Evolutionary conservation across 1,140 invertebrate species (phyloP), one percentile per base, ranked within the genome.

Genomic region (Euschistus heros): DNA sequence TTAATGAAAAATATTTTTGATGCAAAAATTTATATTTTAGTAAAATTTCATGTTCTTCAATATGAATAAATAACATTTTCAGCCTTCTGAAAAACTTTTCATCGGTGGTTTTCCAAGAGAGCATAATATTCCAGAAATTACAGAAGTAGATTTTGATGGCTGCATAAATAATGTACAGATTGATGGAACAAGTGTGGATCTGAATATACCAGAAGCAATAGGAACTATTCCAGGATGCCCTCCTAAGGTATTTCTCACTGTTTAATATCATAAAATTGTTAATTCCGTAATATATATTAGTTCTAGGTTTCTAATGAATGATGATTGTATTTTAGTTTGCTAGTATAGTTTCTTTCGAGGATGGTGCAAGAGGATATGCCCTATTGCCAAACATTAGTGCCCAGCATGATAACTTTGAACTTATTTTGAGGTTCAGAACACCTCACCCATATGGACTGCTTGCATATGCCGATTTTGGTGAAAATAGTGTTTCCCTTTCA

Each of bases 371-470:
- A 18, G 87, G 88, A 14, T 89, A 84, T 71, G 79, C 89, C 0
- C 80, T 79, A 44, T 83, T 80, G 72, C 74, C 78, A 2, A 82
- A 84, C 66, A 73, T 84, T 0, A 78, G 80, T 0, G 76, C 81
- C 5, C 0, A 72, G 78, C 14, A 82, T 50, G 66, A 84, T 54
- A 62, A 76, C 37, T 78, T 87, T 24, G 81, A 94, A 73, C 76
- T 98, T 10, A 94, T 87, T 60, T 80, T 98, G 13, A 92, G 91
- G 73, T 95, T 98, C 75, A 91, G 88, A 73, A 97, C 93, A 0
- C 77, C 79, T n/a, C 76, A 81, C 17, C 79, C 81, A 1, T 79
- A 91, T 66, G 92, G 90, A 0, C 72, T 97, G 0, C 79, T 97
- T 30, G 89, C 86, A 54, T 92, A 89, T 73, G 80, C 83, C 0